A percentile compares a stretch with the other conserved stretches of the same genome.
phyloP scores from a whole-genome alignment of 2,888 invertebrate genomes.

The Beris chalybata region DNA sequence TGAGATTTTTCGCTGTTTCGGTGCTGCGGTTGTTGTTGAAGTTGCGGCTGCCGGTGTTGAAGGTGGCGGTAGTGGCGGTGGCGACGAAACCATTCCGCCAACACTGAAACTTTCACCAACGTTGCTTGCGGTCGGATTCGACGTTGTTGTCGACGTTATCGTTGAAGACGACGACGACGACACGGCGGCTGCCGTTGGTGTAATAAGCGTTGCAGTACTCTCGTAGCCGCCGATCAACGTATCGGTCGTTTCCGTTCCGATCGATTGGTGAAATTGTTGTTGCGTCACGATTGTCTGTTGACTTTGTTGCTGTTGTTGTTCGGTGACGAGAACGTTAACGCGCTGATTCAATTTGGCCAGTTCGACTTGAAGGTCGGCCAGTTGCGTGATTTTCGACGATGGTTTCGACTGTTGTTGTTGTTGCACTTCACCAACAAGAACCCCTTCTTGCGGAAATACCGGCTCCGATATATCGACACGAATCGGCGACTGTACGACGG shows the following conservation, averaged over 20 bases:
- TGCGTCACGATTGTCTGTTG: neutral
- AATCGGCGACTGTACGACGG: constrained; percentile 18
- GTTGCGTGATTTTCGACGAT: constrained; percentile 58
- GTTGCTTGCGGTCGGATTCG: constrained; percentile 30
- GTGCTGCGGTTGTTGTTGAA: constrained; percentile 34
- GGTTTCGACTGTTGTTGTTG: constrained; percentile 37
- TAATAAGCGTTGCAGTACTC: too few species aligned
- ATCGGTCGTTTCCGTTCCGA: neutral
- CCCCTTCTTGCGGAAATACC: constrained; percentile 38
- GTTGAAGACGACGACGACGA: too few species aligned
- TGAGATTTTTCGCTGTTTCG: constrained; percentile 65
- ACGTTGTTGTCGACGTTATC: constrained; percentile 6
- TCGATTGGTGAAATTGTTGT: neutral
- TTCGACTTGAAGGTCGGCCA: constrained; percentile 64
- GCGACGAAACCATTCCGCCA: too few species aligned
- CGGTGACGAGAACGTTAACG: constrained; percentile 17
- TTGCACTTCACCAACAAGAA: too few species aligned
- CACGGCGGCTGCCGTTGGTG: too few species aligned
- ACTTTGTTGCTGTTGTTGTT: constrained; percentile 17
- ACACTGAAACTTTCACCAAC: neutral
- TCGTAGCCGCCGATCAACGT: neutral
- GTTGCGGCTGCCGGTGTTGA: neutral
- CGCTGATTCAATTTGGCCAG: constrained; percentile 56
- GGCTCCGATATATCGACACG: constrained; percentile 31
- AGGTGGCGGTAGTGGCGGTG: neutral